Percentiles rank a stretch among this genome's conserved stretches.
Evolutionary conservation across 2,113 vertebrate species (phyloP).

Genomic region (Herpailurus yagouaroundi): DNA sequence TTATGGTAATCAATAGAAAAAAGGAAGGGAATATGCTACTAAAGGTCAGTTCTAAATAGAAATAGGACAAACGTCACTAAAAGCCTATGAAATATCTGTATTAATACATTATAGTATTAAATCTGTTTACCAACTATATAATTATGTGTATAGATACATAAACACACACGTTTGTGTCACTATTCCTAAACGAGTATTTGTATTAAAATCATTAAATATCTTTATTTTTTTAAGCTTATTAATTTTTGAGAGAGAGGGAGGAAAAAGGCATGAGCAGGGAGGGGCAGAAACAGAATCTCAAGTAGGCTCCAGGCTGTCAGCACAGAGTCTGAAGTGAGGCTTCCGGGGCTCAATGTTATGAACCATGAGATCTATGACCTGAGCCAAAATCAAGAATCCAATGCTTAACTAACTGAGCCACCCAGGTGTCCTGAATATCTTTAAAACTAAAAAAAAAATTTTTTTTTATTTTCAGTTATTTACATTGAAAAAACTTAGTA

Average conservation of each 20-base stretch:
- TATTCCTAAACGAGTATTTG: neutral
- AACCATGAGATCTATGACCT: too few species aligned
- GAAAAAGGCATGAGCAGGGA: too few species aligned
- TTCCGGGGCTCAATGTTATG: too few species aligned
- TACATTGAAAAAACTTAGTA: neutral
- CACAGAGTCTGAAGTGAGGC: too few species aligned
- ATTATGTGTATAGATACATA: neutral
- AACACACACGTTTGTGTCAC: neutral
- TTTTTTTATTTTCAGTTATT: neutral
- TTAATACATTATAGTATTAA: neutral
- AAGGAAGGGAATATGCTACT: neutral
- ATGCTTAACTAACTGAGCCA: too few species aligned
- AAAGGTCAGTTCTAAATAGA: neutral
- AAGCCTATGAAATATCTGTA: neutral
- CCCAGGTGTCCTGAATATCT: too few species aligned
- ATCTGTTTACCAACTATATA: neutral
- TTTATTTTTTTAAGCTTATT: neutral
- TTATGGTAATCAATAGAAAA: neutral
- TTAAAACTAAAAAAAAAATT: too few species aligned
- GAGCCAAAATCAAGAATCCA: too few species aligned
- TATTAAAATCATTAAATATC: conserved; percentile 41
- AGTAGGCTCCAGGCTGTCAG: too few species aligned
- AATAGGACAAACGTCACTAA: neutral
- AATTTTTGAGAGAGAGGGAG: too few species aligned
- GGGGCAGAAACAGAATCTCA: too few species aligned